These are phyloP conservation scores for Oxyura jamaicensis DNA, from an alignment of 2,113 vertebrate genomes.

Conservation along the genomic window DNA sequence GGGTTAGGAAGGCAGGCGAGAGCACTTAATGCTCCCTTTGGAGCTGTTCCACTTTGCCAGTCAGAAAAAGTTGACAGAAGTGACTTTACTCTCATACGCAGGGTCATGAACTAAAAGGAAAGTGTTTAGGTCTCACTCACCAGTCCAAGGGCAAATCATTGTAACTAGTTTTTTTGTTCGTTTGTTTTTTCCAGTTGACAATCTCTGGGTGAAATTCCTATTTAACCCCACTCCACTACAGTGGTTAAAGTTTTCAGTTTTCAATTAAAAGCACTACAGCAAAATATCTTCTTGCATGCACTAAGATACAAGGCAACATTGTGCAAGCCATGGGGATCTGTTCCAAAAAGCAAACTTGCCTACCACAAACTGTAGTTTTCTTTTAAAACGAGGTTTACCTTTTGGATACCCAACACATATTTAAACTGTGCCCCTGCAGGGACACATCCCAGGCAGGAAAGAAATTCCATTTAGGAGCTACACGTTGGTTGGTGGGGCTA, in stretches of 20 bases:
- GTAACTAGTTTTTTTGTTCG: neutral
- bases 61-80: neutral
- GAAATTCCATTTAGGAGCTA: neutral
- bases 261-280: neutral
- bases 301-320: neutral
- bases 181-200: neutral
- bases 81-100: neutral
- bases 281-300: neutral
- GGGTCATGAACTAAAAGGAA: neutral
- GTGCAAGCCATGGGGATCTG: neutral
- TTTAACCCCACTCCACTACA: neutral
- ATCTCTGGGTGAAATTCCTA: neutral
- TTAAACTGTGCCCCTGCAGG: neutral
- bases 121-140: neutral
- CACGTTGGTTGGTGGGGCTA: neutral
- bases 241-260: neutral
- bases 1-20: neutral
- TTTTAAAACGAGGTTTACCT: neutral
- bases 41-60: neutral
- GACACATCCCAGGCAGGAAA: neutral
- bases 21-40: neutral
- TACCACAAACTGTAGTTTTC: neutral
- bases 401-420: neutral
- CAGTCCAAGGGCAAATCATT: neutral
- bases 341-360: neutral